Evolutionary conservation across 2,888 invertebrate genomes (phyloP).

Genomic region (Leptopilina syphax): DNA sequence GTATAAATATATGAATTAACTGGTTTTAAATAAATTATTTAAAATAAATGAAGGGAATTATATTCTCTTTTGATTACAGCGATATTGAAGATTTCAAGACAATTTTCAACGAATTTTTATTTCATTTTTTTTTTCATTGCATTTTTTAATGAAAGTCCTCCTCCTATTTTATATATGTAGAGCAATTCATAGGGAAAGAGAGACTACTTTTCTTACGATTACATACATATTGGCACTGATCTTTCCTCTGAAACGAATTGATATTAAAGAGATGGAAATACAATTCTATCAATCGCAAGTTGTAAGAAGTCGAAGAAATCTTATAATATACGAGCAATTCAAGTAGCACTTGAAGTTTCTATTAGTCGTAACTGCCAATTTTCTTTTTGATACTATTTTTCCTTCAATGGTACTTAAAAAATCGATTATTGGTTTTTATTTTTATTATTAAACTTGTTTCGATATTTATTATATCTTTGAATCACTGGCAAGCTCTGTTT

Average conservation of each 20-base stretch:
- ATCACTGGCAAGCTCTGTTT: too few relatives aligned
- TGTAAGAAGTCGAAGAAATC: constrained; percentile 5
- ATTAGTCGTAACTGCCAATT: constrained; percentile 6
- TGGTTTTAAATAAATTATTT: too few relatives aligned
- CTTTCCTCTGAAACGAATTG: neutral
- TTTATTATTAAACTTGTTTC: neutral
- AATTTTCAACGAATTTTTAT: too few relatives aligned
- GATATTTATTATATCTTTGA: too few relatives aligned
- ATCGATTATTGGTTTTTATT: neutral
- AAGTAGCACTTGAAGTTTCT: constrained; percentile 4
- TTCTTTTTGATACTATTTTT: constrained; percentile 1
- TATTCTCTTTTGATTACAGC: too few relatives aligned
- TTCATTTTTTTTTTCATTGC: too few relatives aligned
- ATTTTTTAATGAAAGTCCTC: too few relatives aligned
- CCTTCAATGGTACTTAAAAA: too few relatives aligned
- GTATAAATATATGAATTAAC: too few relatives aligned
- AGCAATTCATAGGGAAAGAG: constrained; percentile 10
- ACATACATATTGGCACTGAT: neutral
- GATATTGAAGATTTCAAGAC: too few relatives aligned
- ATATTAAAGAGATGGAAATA: constrained; percentile 31
- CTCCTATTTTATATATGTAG: too few relatives aligned
- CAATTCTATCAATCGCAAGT: constrained; percentile 19
- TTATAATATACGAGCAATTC: constrained; percentile 17
- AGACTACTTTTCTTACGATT: neutral
- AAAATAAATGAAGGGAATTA: too few relatives aligned